These are phyloP conservation scores for Hydractinia echinata DNA, from an alignment of 30 jellyfish, hydroid and myxozoan genomes.

Conservation along the genomic window DNA sequence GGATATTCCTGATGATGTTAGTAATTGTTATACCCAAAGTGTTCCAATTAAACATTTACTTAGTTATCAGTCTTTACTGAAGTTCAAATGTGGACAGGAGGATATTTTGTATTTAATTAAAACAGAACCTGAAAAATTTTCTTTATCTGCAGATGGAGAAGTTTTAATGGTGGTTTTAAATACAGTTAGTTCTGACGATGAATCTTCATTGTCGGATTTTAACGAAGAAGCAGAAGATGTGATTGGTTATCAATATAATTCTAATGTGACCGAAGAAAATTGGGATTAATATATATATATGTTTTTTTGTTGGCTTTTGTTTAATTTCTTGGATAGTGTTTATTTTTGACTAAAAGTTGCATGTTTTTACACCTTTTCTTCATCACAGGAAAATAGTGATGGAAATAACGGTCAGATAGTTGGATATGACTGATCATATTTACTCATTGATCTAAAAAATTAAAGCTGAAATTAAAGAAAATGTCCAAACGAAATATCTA, in stretches of 20 bases:
- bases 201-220: not conserved
- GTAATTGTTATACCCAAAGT: not conserved
- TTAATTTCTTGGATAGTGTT: too few relatives aligned
- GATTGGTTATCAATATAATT: not conserved
- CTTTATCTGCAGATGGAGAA: not conserved
- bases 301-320: too few relatives aligned
- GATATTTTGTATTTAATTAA: not conserved
- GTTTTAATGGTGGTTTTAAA: not conserved
- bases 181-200: not conserved
- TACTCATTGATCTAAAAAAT: too few relatives aligned
- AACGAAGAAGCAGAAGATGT: not conserved
- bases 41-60: slow-evolving; percentile 9
- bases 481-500: too few relatives aligned
- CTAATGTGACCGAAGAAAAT: not conserved
- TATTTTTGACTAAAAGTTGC: too few relatives aligned
- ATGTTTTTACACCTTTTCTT: too few relatives aligned
- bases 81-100: not conserved
- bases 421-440: too few relatives aligned
- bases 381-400: too few relatives aligned
- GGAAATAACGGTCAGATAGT: too few relatives aligned
- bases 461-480: too few relatives aligned
- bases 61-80: not conserved
- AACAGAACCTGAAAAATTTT: not conserved
- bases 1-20: not conserved
- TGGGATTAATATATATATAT: not conserved